These are phyloP conservation scores for Subacronicta megacephala DNA, from an alignment of 2,888 invertebrate genomes.

Conservation along the genomic window DNA sequence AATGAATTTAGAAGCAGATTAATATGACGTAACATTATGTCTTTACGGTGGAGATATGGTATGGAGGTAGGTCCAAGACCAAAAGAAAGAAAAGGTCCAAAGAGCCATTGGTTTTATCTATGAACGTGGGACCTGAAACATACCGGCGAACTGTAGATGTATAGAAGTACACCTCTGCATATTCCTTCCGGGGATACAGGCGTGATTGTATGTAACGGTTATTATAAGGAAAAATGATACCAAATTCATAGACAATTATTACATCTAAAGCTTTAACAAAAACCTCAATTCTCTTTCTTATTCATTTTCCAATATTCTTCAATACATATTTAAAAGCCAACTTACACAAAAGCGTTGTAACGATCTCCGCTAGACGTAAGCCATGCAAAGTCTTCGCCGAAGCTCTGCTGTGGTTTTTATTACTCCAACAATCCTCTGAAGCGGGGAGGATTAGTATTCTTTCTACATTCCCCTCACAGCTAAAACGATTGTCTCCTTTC, in stretches of 20 bases:
- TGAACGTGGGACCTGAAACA: too few species aligned
- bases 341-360: conserved; percentile 27
- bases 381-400: conserved; percentile 27
- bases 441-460: conserved; percentile 46
- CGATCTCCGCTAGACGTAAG: conserved; percentile 26
- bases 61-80: too few species aligned
- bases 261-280: too few species aligned
- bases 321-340: conserved; percentile 14
- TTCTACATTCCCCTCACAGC: conserved; percentile 30
- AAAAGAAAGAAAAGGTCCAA: too few species aligned
- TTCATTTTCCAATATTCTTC: conserved; percentile 3
- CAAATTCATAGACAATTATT: too few species aligned
- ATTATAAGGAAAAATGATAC: too few species aligned
- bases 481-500: conserved; percentile 44
- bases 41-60: too few species aligned
- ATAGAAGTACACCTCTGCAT: too few species aligned
- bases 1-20: background rate
- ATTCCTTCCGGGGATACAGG: too few species aligned
- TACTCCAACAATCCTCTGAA: conserved; percentile 21
- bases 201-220: too few species aligned
- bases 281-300: background rate
- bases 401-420: conserved; percentile 35
- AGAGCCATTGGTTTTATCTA: too few species aligned
- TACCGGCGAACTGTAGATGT: too few species aligned
- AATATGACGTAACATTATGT: background rate